Base-by-base conservation (phyloP, 2,797 vertebrate genomes). In the Protonibea diacanthus region DNA sequence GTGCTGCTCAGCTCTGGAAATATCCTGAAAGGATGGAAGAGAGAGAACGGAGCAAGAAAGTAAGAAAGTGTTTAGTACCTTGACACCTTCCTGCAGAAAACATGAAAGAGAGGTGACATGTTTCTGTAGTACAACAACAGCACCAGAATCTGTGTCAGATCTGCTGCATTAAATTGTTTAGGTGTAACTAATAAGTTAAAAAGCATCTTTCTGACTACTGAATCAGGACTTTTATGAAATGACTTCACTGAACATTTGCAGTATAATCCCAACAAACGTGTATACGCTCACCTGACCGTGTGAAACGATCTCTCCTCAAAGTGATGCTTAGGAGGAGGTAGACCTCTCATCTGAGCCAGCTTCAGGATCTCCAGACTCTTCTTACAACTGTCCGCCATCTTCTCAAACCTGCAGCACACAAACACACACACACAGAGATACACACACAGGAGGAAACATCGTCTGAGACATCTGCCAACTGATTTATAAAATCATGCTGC, bases 1-100 rank as follows among this genome's bases (percentile, higher is more conserved):
- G 97, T 99, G 88, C 98, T 99, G 94, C 95, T 99, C 85, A 99
- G 96, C 74, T 99, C 98, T 38, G 98, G 97, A 93, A 99, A 99
- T 80, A 99, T 97, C 92, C 98, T 99, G 89, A 27, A 18, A 25
- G n/a, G 6, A 7, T 65, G 15, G 3, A 5, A 72, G 0, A n/a
- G 4, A 38, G 15, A 17, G 18, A 62, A n/a, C 7, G 6, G n/a
- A 33, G 33, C 33, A 8, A 40, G 13, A 15, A 40, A 44, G 7
- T 9, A 29, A 17, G 33, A 13, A 33, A 18, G 38, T 5, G 45
- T 62, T 42, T 2, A 59, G 20, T 38, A 21, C 42, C 18, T 44
- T 12, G 2, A 23, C 20, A 2, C 11, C 21, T 11, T 53, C 23
- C 6, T 14, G 18, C 29, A 58, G 56, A 10, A 11, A 33, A 38